Evolutionary conservation across 64 coral and sea anemone species (phyloP).

Genomic region (Hydrozoanthus tunicans): DNA sequence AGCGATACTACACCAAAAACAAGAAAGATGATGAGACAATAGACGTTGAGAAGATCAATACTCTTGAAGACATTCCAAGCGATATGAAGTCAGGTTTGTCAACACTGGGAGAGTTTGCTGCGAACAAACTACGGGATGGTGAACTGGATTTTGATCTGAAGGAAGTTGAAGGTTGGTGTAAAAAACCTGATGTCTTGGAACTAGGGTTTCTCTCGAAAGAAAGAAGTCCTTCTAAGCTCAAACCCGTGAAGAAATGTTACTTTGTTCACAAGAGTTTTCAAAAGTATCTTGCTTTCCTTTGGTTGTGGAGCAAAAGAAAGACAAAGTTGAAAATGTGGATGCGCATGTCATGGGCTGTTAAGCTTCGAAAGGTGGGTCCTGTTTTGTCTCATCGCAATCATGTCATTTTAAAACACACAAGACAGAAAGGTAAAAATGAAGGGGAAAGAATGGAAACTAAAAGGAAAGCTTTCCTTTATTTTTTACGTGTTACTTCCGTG

Average conservation of each 20-base stretch:
- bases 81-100: constrained; percentile 66
- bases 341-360: no score
- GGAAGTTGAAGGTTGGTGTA: constrained; percentile 48
- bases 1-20: constrained; percentile 76
- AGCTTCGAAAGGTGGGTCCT: no score
- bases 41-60: constrained; percentile 33
- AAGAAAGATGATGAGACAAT: not conserved
- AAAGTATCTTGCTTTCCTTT: constrained; percentile 78
- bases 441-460: no score
- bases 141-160: constrained; percentile 72
- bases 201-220: constrained; percentile 78
- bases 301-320: constrained; percentile 62
- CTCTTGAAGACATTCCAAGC: constrained; percentile 73
- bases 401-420: no score
- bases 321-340: no score
- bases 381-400: no score
- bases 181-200: constrained; percentile 58
- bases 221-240: constrained; percentile 72
- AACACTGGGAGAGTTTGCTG: constrained; percentile 69
- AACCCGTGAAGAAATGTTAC: constrained; percentile 65
- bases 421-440: no score
- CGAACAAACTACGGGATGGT: constrained; percentile 68
- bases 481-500: no score
- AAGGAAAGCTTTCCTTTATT: no score
- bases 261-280: constrained; percentile 90